phyloP scores from a whole-genome alignment of 2,113 vertebrate species.

The Nesogale talazaci region DNA sequence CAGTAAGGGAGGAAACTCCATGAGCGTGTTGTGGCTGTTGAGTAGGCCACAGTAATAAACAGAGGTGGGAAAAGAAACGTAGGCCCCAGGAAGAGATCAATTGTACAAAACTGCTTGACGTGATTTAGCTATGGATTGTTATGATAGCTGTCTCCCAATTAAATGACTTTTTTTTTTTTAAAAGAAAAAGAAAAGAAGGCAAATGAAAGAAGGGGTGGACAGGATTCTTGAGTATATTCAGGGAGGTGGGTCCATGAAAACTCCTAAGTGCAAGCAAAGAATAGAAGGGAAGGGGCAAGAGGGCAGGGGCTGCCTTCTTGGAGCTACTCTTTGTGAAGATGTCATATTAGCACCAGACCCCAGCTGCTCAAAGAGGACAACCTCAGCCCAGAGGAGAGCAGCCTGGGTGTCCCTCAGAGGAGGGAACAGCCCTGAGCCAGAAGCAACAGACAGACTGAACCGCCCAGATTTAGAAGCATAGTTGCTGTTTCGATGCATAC shows the following conservation, averaged over 20 bases:
- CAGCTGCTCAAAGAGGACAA: slow-evolving; percentile 75
- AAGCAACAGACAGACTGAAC: slow-evolving; percentile 66
- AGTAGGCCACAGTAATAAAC: slow-evolving; percentile 4
- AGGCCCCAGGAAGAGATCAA: slow-evolving; percentile 65
- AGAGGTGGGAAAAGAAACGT: slow-evolving; percentile 4
- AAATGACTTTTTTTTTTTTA: too few relatives aligned
- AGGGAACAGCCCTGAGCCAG: neutral
- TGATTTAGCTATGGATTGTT: too few relatives aligned
- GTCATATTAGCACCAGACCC: slow-evolving; percentile 76
- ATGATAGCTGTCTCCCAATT: too few relatives aligned
- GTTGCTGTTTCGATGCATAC: slow-evolving; percentile 61
- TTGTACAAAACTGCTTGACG: too few relatives aligned
- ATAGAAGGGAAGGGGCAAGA: slow-evolving; percentile 79
- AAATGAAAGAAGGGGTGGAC: neutral
- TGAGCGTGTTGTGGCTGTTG: neutral
- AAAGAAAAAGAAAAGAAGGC: slow-evolving; percentile 36
- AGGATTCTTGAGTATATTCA: slow-evolving; percentile 60
- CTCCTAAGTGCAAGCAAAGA: slow-evolving; percentile 76
- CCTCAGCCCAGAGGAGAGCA: slow-evolving; percentile 72
- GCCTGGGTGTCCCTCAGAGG: slow-evolving; percentile 51
- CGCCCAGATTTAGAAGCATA: slow-evolving; percentile 22
- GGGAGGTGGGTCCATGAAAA: slow-evolving; percentile 79
- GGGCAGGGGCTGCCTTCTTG: slow-evolving; percentile 75
- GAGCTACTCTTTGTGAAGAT: slow-evolving; percentile 74
- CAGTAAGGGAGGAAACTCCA: slow-evolving; percentile 20